phyloP scores from a whole-genome alignment of 2,113 vertebrate genomes.

The Dicentrarchus labrax region DNA sequence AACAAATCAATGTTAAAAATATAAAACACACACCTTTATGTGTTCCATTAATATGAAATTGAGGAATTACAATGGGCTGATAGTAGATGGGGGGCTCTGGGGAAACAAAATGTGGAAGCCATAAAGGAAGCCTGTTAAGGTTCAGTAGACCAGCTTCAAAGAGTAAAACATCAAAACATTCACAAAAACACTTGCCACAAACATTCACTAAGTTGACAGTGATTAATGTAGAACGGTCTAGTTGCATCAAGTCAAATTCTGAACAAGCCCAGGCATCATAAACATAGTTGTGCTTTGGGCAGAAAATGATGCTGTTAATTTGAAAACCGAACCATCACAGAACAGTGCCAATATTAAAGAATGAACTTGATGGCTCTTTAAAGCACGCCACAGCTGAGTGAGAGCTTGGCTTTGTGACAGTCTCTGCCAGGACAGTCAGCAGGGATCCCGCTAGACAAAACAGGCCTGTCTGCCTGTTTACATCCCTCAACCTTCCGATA shows the following conservation, averaged over 20 bases:
- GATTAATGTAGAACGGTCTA: background rate
- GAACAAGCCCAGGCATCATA: constrained; percentile 22
- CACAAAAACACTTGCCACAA: background rate
- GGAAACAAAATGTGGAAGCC: background rate
- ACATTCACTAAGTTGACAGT: background rate
- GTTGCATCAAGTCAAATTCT: background rate
- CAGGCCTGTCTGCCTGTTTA: constrained; percentile 4
- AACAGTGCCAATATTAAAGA: background rate
- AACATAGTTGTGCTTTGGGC: background rate
- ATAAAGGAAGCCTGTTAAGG: background rate
- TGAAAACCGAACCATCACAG: background rate
- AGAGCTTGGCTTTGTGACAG: constrained; percentile 6
- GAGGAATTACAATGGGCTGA: no score
- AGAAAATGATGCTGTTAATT: background rate
- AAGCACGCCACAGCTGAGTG: background rate
- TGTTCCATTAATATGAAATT: no score
- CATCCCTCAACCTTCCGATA: background rate
- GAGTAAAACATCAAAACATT: background rate
- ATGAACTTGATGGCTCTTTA: background rate
- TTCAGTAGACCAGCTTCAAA: background rate
- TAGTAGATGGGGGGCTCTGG: background rate
- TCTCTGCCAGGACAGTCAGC: background rate
- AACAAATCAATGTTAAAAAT: constrained; percentile 1
- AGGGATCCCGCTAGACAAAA: background rate
- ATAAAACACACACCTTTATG: background rate